Conservation (phyloP, 2,113 vertebrate genomes). For the Monarcha castaneiventris region DNA sequence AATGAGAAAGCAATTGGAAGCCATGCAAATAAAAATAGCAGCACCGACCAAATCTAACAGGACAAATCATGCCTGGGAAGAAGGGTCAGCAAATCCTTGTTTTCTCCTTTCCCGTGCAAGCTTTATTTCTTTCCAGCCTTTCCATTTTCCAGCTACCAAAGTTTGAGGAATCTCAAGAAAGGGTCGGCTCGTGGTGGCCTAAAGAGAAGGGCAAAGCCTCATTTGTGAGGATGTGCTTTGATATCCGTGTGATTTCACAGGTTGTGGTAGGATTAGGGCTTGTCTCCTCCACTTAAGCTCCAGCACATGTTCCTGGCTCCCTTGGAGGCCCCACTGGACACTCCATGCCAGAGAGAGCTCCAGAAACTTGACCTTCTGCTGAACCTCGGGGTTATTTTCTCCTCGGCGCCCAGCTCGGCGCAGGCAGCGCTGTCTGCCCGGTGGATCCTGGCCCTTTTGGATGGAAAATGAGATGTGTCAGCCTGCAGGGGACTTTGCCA, state of each 20-base stretch:
- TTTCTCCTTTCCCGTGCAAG: not conserved
- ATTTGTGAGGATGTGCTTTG: not conserved
- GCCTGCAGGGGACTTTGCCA: conserved; percentile 4
- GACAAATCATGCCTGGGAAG: not conserved
- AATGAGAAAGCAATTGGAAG: not conserved
- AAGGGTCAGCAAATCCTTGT: not conserved
- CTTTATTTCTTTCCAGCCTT: not conserved
- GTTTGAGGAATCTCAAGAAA: not conserved
- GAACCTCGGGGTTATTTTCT: not conserved
- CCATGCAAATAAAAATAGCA: not conserved
- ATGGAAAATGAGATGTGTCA: conserved; percentile 26
- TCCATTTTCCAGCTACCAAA: not conserved
- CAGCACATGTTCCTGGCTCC: not conserved
- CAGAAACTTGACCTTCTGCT: conserved; percentile 7
- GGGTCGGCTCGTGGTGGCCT: not conserved
- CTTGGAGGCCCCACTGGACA: not conserved
- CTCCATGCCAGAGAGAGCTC: not conserved
- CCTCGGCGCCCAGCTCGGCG: not conserved
- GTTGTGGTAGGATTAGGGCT: not conserved
- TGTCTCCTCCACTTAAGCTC: not conserved
- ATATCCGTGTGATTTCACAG: not conserved
- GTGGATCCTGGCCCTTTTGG: not conserved
- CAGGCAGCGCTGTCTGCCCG: conserved; percentile 34
- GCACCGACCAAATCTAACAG: not conserved
- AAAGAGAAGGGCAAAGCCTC: not conserved